Evolutionary conservation across 2,888 invertebrate genomes (phyloP), one percentile per base, ranked within the genome.

Genomic region (Andrena praecox): DNA sequence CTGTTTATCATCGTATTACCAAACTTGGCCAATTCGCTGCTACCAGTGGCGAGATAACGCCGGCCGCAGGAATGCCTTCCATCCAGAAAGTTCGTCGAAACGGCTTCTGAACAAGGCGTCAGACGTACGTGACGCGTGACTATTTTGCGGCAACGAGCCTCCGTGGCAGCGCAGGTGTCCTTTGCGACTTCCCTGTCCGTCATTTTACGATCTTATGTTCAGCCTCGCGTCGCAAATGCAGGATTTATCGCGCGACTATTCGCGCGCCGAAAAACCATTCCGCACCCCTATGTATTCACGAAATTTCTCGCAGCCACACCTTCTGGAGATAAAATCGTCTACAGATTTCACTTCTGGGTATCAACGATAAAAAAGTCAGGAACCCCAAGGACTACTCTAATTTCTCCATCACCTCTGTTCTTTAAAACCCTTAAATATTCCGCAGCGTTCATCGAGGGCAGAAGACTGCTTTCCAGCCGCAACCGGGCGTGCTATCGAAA

Each of bases 1-100:
- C 76, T 82, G 85, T 79, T 79, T 82, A 82, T 85, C 79, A 82
- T 85, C 76, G 73, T 85, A 85, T 85, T 85, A 85, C 79, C 82
- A 75, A 85, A 85, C 85, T 85, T 85, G 74, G 79, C 78, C 85
- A 85, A 85, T 81, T 85, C 71, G 63, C 54, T 64, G 50, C 66
- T 66, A 62, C 54, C 71, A 54, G 56, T 50, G 64, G 50, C 31
- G 73, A 77, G 78, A 77, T 77, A 84, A 79, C 76, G 52, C 56
- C 48, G n/a, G 20, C 63, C 67, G 7, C 68, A 75, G 64, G 73
- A 79, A 70, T 76, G 79, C 20, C 56, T 29, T 62, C 66, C 24
- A 31, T 63, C 52, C 10, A 7, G 52, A 31, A 74, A 52, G 56
- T 77, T 75, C 56, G 8, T 48, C 33, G 64, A 54, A 82, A 80